Percentiles rank a stretch among this genome's conserved stretches.
Conservation (phyloP, 2,113 vertebrate genomes). For the Phaetusa simplex region DNA sequence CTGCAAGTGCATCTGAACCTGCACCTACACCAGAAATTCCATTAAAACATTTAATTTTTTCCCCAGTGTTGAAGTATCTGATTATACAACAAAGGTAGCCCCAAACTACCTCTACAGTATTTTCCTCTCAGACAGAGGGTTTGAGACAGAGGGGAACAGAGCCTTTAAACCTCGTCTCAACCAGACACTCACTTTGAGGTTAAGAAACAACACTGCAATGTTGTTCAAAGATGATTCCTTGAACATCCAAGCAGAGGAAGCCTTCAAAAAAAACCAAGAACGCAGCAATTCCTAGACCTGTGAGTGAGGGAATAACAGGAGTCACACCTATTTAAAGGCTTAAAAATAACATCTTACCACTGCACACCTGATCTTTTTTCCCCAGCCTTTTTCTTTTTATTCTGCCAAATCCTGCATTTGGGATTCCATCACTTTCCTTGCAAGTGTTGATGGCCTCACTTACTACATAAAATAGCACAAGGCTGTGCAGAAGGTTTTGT, state of each 20-base stretch:
- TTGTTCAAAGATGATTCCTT: neutral
- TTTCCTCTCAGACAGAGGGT: neutral
- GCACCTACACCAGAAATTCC: neutral
- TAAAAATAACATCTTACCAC: neutral
- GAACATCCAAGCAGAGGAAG: neutral
- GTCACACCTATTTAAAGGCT: neutral
- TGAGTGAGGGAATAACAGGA: neutral
- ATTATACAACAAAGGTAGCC: neutral
- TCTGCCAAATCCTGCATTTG: neutral
- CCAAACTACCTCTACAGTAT: neutral
- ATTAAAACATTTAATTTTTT: neutral
- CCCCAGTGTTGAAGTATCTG: neutral
- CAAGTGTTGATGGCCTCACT: neutral
- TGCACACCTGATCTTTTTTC: neutral
- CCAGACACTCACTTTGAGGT: neutral
- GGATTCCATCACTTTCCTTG: neutral
- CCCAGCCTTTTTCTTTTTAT: neutral
- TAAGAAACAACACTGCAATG: neutral
- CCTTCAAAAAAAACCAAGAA: neutral
- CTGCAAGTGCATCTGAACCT: neutral
- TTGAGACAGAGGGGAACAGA: neutral
- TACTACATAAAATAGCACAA: neutral
- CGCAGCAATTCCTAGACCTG: neutral
- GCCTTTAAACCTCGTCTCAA: neutral
- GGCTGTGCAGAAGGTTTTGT: neutral